Evolutionary conservation across 1,140 invertebrate species (phyloP).

Genomic region (Latrodectus geometricus): DNA sequence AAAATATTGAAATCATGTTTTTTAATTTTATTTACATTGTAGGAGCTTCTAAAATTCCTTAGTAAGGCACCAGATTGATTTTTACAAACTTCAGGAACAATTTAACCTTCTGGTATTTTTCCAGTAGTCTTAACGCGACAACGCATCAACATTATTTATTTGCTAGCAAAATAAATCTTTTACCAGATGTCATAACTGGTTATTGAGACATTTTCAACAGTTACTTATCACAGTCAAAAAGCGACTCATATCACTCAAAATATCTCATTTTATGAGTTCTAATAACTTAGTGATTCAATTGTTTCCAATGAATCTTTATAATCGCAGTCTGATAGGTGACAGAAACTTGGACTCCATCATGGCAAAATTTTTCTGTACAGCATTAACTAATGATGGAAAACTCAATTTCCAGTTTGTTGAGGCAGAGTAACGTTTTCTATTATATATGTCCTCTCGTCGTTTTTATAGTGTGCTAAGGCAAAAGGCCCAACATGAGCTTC

Average conservation of each 20-base stretch:
- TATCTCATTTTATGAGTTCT: background rate
- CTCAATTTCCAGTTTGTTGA: constrained; percentile 14
- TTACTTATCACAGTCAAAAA: background rate
- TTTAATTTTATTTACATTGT: too few relatives aligned
- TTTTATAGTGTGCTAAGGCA: constrained; percentile 13
- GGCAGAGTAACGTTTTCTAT: constrained; percentile 41
- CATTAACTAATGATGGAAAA: background rate
- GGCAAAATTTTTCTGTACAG: background rate
- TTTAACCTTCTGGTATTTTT: background rate
- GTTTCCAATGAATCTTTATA: background rate
- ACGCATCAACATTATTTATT: background rate
- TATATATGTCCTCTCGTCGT: constrained; percentile 26
- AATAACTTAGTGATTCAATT: background rate
- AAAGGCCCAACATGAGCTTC: constrained; percentile 28
- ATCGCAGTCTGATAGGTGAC: background rate
- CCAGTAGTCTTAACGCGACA: background rate
- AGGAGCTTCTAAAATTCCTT: background rate
- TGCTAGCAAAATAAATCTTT: background rate
- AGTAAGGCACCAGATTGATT: background rate
- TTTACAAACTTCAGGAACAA: background rate
- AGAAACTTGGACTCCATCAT: background rate
- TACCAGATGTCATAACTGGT: background rate
- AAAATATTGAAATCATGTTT: too few relatives aligned
- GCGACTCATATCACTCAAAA: background rate
- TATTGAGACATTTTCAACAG: background rate